A percentile compares a stretch with the other conserved stretches of the same genome.
Conservation (phyloP, 37 sponge, comb jelly and placozoan genomes). For the Haliclona indistincta region DNA sequence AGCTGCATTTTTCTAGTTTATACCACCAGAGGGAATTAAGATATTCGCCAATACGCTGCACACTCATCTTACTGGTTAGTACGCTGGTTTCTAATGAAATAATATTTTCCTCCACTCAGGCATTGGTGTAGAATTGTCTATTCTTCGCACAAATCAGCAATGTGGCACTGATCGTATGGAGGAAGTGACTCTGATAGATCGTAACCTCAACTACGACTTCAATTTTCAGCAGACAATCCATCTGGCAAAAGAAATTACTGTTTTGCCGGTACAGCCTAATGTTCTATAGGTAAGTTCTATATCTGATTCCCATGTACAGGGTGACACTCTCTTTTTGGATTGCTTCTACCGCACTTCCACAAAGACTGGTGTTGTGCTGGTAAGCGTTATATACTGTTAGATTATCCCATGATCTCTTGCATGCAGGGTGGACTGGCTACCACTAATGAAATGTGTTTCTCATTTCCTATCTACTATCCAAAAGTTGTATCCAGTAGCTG, state of each 20-base stretch:
- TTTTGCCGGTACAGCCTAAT: constrained; percentile 11
- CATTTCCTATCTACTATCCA: no score
- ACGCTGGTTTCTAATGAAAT: background rate
- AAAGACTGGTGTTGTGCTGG: background rate
- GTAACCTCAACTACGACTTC: constrained; percentile 59
- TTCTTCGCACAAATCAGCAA: constrained; percentile 1
- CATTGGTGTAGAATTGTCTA: constrained; percentile 15
- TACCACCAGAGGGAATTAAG: constrained; percentile 32
- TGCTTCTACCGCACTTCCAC: constrained; percentile 5
- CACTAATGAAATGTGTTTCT: background rate
- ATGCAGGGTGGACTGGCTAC: background rate
- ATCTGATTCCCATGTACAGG: background rate
- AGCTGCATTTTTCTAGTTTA: constrained; percentile 14
- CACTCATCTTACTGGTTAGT: constrained; percentile 41
- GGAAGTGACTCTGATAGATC: constrained; percentile 40
- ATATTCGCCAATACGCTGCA: constrained; percentile 47
- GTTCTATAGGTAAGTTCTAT: background rate
- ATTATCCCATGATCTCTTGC: background rate
- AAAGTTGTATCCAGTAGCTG: background rate
- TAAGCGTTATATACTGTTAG: background rate
- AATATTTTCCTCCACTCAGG: constrained; percentile 8
- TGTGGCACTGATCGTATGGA: constrained; percentile 16
- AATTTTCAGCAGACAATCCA: constrained; percentile 56
- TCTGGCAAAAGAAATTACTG: constrained; percentile 9
- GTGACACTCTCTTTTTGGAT: background rate